These are phyloP conservation scores for Nibea albiflora DNA, from an alignment of 2,113 vertebrate genomes.

Conservation along the genomic window DNA sequence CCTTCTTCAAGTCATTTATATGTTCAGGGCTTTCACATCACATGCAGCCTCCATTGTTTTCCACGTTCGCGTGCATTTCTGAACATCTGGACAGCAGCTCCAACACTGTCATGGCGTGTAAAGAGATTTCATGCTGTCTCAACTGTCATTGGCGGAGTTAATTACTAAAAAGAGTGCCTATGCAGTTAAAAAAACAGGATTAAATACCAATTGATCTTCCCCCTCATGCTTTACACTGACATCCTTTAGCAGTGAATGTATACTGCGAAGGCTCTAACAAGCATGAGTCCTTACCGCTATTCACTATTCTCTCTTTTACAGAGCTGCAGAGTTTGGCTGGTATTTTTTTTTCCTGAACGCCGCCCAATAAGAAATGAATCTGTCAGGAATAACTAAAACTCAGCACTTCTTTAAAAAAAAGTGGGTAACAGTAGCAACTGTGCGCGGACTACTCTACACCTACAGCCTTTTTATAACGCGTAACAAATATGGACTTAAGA, in stretches of 20 bases:
- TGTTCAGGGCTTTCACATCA: constrained; percentile 31
- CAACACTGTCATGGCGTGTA: constrained; percentile 37
- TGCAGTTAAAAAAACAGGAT: constrained; percentile 62
- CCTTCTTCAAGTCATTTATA: constrained; percentile 3
- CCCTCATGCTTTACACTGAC: constrained; percentile 53
- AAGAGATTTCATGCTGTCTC: constrained; percentile 65
- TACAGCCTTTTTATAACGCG: constrained; percentile 12
- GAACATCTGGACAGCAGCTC: constrained; percentile 16
- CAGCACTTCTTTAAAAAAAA: constrained; percentile 5
- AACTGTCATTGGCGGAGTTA: constrained; percentile 53
- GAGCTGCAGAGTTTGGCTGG: constrained; percentile 15
- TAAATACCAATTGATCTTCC: constrained; percentile 63
- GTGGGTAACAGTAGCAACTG: background rate
- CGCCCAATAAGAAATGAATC: constrained; percentile 33
- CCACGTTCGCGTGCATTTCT: constrained; percentile 27
- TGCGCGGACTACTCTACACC: constrained; percentile 9
- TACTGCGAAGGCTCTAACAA: constrained; percentile 55
- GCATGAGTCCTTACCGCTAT: constrained; percentile 19
- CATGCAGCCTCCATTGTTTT: background rate
- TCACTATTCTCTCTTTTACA: constrained; percentile 25
- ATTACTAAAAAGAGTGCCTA: constrained; percentile 59
- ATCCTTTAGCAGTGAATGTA: constrained; percentile 47
- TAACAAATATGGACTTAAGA: background rate
- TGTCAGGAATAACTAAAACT: constrained; percentile 19
- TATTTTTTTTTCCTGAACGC: constrained; percentile 5